These are phyloP conservation scores for Leucania comma DNA, from an alignment of 2,888 invertebrate genomes.

Conservation along the genomic window DNA sequence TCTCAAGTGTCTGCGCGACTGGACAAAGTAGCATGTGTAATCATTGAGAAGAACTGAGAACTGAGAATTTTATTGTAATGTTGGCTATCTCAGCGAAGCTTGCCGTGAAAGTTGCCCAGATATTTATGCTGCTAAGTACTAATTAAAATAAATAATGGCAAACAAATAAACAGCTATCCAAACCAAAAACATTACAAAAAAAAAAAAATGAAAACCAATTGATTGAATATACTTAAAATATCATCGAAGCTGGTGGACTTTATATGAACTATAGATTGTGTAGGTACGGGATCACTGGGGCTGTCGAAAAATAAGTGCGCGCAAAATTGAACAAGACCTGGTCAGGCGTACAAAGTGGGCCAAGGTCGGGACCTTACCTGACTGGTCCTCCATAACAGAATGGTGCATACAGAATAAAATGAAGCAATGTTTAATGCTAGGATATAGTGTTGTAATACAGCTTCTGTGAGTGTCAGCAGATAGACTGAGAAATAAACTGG, in stretches of 20 bases:
- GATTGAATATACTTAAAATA: slow-evolving; percentile 27
- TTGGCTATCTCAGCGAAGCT: too few relatives aligned
- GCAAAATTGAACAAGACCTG: slow-evolving; percentile 18
- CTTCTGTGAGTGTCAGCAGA: not conserved
- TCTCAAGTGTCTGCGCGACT: too few relatives aligned
- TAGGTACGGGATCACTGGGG: not conserved
- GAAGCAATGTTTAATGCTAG: slow-evolving; percentile 3
- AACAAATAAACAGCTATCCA: too few relatives aligned
- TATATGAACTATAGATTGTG: slow-evolving; percentile 18
- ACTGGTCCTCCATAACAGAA: slow-evolving; percentile 60
- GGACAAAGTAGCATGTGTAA: too few relatives aligned
- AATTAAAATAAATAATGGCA: too few relatives aligned
- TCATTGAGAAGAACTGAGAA: too few relatives aligned
- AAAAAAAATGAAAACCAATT: slow-evolving; percentile 34
- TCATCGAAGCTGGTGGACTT: slow-evolving; percentile 15
- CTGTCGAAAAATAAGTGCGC: slow-evolving; percentile 48
- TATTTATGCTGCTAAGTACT: too few relatives aligned
- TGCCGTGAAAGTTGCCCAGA: too few relatives aligned
- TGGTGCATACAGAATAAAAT: slow-evolving; percentile 20
- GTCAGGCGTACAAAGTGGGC: slow-evolving; percentile 45
- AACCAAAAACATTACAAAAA: too few relatives aligned
- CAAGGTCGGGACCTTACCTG: slow-evolving; percentile 66
- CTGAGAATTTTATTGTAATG: too few relatives aligned
- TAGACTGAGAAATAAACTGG: not conserved
- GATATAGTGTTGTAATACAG: not conserved